Evolutionary conservation across 2,113 vertebrate species (phyloP).

Genomic region (Syngnathus floridae): DNA sequence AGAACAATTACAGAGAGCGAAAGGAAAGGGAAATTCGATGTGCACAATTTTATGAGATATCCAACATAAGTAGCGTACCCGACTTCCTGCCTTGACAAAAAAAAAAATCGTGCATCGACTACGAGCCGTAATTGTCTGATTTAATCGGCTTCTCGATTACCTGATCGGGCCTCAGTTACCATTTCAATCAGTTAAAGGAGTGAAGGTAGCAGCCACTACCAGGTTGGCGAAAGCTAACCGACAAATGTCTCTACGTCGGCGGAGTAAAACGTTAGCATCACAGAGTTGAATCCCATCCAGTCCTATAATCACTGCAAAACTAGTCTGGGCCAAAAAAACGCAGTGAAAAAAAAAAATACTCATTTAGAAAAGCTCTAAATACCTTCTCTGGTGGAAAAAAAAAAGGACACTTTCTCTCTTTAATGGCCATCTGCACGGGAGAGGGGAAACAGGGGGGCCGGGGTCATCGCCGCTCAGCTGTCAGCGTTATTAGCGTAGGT

Average conservation of each 20-base stretch:
- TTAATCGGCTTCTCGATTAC: too few species aligned
- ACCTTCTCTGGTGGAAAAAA: conserved; percentile 80
- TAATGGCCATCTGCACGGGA: conserved; percentile 99
- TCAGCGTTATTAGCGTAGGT: conserved; percentile 98
- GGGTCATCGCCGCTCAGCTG: conserved; percentile 99
- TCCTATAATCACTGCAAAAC: conserved; percentile 56
- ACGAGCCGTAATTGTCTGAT: too few species aligned
- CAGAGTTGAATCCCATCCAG: conserved; percentile 51
- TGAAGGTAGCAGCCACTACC: neutral
- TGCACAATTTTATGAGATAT: neutral
- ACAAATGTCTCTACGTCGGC: neutral
- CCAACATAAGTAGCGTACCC: neutral
- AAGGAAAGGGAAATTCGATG: conserved; percentile 5
- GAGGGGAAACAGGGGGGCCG: conserved; percentile 88
- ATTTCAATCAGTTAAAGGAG: neutral
- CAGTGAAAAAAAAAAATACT: conserved; percentile 47
- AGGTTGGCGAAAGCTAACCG: neutral
- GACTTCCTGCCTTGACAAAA: neutral
- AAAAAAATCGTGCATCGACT: too few species aligned
- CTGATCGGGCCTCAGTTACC: too few species aligned
- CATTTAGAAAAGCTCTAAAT: conserved; percentile 75
- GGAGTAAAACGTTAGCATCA: conserved; percentile 6
- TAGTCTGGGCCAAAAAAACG: conserved; percentile 65
- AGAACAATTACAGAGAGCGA: conserved; percentile 9
- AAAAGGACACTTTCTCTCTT: conserved; percentile 92